These are phyloP conservation scores for Calidris pugnax DNA, from an alignment of 2,113 vertebrate genomes.

Conservation along the genomic window DNA sequence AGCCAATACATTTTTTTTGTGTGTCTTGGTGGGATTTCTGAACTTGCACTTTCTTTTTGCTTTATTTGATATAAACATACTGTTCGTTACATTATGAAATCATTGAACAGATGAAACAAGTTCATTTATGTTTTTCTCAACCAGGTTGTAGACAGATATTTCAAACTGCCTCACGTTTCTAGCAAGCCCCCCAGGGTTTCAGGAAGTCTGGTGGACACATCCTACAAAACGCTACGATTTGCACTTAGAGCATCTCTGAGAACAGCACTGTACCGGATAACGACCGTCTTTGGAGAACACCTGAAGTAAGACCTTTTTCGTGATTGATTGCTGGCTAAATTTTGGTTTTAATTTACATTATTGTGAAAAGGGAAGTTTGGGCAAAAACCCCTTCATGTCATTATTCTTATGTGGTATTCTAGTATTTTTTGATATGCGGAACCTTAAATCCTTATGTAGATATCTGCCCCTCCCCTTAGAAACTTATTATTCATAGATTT, in stretches of 20 bases:
- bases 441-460: background rate
- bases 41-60: background rate
- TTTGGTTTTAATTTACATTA: background rate
- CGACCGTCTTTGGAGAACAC: conserved; percentile 91
- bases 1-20: background rate
- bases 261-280: conserved; percentile 94
- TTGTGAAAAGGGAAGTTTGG: background rate
- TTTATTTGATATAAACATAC: background rate
- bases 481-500: background rate
- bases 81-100: background rate
- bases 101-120: background rate
- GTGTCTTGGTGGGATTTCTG: background rate
- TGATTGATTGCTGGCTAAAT: background rate
- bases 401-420: background rate
- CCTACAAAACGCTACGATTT: conserved; percentile 92
- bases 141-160: conserved; percentile 95
- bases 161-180: conserved; percentile 96
- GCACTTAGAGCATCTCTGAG: conserved; percentile 91
- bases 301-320: conserved; percentile 83
- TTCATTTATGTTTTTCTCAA: background rate
- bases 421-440: background rate
- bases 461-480: background rate
- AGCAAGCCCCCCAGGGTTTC: conserved; percentile 84
- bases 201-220: conserved; percentile 84
- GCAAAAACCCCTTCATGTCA: background rate